A percentile compares a stretch with the other conserved stretches of the same genome.
phyloP scores from a whole-genome alignment of 2,113 vertebrate genomes.

The Varanus salvator region DNA sequence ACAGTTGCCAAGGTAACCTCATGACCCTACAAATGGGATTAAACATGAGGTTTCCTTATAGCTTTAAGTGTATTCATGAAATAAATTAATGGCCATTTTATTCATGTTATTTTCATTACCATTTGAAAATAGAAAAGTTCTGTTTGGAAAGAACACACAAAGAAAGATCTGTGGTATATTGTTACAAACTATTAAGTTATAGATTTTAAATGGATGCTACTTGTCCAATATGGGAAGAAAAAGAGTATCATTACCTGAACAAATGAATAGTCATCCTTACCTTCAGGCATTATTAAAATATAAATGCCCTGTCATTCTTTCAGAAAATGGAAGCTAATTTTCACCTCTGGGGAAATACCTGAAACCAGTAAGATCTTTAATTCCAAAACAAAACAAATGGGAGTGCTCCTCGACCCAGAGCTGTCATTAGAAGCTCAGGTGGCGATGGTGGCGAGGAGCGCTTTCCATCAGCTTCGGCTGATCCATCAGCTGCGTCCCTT shows the following conservation, averaged over 20 bases:
- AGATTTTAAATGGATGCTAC: conserved; percentile 7
- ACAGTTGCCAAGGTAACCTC: conserved; percentile 73
- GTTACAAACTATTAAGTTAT: conserved; percentile 11
- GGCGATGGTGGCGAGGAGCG: no score
- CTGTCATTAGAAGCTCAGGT: no score
- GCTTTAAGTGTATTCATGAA: conserved; percentile 68
- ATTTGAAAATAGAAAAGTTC: conserved; percentile 28
- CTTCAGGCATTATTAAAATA: not conserved
- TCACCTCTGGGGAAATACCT: not conserved
- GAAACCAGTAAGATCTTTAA: not conserved
- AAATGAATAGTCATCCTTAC: not conserved
- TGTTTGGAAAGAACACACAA: not conserved
- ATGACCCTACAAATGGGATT: conserved; percentile 66
- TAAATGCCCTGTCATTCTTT: not conserved
- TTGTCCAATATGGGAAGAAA: not conserved
- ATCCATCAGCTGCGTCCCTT: no score
- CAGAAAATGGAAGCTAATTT: not conserved
- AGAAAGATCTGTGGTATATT: conserved; percentile 30
- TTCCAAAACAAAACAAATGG: conserved; percentile 6
- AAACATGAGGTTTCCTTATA: conserved; percentile 69
- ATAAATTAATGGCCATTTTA: conserved; percentile 66
- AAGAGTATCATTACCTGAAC: conserved; percentile 5
- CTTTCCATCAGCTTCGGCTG: no score
- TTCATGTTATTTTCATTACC: conserved; percentile 65
- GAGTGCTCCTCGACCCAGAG: no score